Percentiles rank a stretch among this genome's conserved stretches.
These are phyloP conservation scores for Phyllopteryx taeniolatus DNA, from an alignment of 2,113 vertebrate species.

Conservation along the genomic window DNA sequence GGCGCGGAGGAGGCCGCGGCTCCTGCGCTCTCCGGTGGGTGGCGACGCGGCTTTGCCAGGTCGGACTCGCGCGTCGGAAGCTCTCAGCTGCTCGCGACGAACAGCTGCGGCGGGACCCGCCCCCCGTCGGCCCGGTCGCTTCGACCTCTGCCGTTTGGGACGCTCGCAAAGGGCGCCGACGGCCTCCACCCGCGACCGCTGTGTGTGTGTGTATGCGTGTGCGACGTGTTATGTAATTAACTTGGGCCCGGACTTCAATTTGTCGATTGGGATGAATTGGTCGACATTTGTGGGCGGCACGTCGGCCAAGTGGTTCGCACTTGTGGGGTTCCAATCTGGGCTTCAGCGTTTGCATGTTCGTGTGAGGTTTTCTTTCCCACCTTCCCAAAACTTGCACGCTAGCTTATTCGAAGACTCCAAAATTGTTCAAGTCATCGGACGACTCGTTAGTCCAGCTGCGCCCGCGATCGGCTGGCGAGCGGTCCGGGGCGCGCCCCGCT, in stretches of 20 bases:
- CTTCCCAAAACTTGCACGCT: too few species aligned
- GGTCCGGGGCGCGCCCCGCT: too few species aligned
- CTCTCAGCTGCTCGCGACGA: neutral
- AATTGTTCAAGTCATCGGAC: too few species aligned
- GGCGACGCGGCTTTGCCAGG: neutral
- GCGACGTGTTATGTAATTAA: neutral
- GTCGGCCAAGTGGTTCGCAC: too few species aligned
- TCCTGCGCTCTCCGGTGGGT: slow-evolving; percentile 27
- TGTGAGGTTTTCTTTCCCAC: too few species aligned
- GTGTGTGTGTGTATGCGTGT: neutral
- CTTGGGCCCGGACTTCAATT: neutral
- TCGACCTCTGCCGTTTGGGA: slow-evolving; percentile 8
- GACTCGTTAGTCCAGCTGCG: too few species aligned
- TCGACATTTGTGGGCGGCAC: too few species aligned
- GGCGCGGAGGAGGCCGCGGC: slow-evolving; percentile 22
- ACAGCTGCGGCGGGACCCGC: slow-evolving; percentile 24
- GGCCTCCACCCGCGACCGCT: neutral
- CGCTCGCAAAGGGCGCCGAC: neutral
- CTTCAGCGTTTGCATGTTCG: too few species aligned
- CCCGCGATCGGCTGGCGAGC: too few species aligned
- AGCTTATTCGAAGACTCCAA: too few species aligned
- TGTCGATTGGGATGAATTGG: too few species aligned
- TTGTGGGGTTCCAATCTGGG: too few species aligned
- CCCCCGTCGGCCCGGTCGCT: slow-evolving; percentile 1
- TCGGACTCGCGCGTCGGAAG: neutral